These are phyloP conservation scores for Craterocephalus amniculus DNA, from an alignment of 2,797 vertebrate genomes.

Conservation along the genomic window DNA sequence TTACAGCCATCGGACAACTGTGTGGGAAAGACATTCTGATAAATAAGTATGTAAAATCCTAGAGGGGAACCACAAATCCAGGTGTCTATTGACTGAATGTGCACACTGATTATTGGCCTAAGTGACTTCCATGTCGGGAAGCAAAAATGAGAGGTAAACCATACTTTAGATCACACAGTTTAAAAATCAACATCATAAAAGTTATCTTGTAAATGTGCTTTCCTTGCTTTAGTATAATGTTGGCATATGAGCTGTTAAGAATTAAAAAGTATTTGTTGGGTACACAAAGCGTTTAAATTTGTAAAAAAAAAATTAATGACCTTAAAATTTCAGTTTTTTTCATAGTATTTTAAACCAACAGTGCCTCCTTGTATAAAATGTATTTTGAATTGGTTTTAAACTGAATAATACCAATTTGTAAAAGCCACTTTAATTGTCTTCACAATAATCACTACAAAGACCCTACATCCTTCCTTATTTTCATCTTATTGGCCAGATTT, in stretches of 20 bases:
- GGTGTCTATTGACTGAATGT: conserved; percentile 45
- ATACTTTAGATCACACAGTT: conserved; percentile 14
- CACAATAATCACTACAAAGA: conserved; percentile 1
- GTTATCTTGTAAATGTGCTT: conserved; percentile 46
- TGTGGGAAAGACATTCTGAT: conserved; percentile 58
- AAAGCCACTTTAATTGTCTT: background rate
- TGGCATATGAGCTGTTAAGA: conserved; percentile 46
- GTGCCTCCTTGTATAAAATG: background rate
- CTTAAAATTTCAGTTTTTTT: conserved; percentile 17
- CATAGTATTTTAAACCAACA: background rate
- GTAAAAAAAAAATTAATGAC: too few relatives aligned
- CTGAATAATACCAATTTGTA: conserved; percentile 3
- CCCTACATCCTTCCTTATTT: background rate
- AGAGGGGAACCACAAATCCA: conserved; percentile 34
- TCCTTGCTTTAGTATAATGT: conserved; percentile 38
- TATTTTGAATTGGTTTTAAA: conserved; percentile 5
- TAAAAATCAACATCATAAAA: conserved; percentile 22
- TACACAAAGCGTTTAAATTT: conserved; percentile 3
- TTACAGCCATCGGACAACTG: conserved; percentile 66
- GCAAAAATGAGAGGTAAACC: conserved; percentile 35
- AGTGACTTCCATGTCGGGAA: conserved; percentile 36
- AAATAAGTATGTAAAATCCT: conserved; percentile 30
- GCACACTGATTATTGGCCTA: conserved; percentile 40
- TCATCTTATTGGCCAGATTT: background rate
- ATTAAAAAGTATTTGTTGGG: conserved; percentile 4